Conservation (phyloP, 2,797 vertebrate genomes). For the Enteromius paludinosus region DNA sequence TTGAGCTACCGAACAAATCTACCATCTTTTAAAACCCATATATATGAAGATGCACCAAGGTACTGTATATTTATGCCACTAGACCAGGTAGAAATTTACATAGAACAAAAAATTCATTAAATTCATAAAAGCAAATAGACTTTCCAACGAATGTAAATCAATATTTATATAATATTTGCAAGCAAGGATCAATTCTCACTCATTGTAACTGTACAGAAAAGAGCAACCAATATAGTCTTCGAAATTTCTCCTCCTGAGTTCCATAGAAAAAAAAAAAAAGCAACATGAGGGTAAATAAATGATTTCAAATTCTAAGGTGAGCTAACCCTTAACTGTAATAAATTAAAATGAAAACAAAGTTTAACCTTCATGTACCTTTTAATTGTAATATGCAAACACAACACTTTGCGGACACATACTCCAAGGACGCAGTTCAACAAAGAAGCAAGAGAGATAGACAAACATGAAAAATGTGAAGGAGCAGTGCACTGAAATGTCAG, state of each 20-base stretch:
- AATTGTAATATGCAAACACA: slow-evolving; percentile 39
- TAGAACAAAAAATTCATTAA: background rate
- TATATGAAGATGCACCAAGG: too few relatives aligned
- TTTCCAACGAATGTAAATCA: background rate
- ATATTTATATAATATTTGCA: background rate
- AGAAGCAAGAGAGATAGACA: slow-evolving; percentile 17
- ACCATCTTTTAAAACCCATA: too few relatives aligned
- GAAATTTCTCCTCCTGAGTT: background rate
- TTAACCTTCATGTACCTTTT: slow-evolving; percentile 36
- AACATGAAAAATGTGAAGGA: slow-evolving; percentile 47
- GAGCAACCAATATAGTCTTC: background rate
- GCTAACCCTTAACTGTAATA: background rate
- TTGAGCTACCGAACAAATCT: too few relatives aligned
- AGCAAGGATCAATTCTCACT: background rate
- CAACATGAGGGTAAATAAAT: background rate
- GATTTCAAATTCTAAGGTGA: background rate
- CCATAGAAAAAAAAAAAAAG: background rate
- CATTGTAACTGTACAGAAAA: background rate
- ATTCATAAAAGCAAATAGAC: background rate
- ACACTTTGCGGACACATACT: slow-evolving; percentile 12
- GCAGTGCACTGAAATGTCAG: slow-evolving; percentile 50
- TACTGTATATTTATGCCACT: too few relatives aligned
- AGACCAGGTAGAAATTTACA: background rate
- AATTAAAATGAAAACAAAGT: background rate
- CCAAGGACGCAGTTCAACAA: slow-evolving; percentile 19